Evolutionary conservation across 2,888 invertebrate genomes (phyloP).

Genomic region (Xestobium rufovillosum): DNA sequence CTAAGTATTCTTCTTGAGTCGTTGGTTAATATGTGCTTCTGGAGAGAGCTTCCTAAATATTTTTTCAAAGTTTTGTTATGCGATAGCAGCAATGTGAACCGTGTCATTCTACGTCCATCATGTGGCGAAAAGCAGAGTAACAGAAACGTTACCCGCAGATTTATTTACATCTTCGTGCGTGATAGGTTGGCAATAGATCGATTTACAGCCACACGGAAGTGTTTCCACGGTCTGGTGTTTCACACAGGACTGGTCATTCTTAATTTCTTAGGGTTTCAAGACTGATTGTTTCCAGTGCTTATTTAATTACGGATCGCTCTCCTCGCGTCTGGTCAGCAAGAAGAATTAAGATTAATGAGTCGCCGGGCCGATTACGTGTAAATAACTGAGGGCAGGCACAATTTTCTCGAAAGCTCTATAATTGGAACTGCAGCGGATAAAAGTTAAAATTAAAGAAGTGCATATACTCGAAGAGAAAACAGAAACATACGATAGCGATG

Average conservation of each 20-base stretch:
- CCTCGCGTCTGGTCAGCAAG: conserved; percentile 26
- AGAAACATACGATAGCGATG: conserved; percentile 11
- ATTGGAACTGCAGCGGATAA: too few relatives aligned
- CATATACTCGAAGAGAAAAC: conserved; percentile 9
- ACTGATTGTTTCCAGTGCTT: conserved; percentile 31
- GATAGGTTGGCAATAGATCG: too few relatives aligned
- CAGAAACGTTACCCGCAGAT: too few relatives aligned
- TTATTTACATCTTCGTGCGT: too few relatives aligned
- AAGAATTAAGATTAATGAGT: conserved; percentile 35
- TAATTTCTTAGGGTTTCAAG: conserved; percentile 12
- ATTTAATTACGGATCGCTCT: conserved; percentile 31
- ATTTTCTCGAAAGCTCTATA: conserved; percentile 13
- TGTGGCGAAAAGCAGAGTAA: too few relatives aligned
- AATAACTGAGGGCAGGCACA: conserved; percentile 23
- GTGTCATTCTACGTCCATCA: too few relatives aligned
- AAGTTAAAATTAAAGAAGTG: not conserved
- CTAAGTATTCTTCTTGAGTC: too few relatives aligned
- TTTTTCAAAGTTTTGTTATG: too few relatives aligned
- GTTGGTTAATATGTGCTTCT: too few relatives aligned
- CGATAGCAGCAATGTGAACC: too few relatives aligned
- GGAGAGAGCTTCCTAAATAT: too few relatives aligned
- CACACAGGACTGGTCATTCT: conserved; percentile 1
- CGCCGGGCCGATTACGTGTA: conserved; percentile 31
- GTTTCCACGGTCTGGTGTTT: not conserved
- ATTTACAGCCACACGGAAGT: too few relatives aligned